phyloP scores from a whole-genome alignment of 2,797 vertebrate genomes.

The Enteromius unitaeniatus region DNA sequence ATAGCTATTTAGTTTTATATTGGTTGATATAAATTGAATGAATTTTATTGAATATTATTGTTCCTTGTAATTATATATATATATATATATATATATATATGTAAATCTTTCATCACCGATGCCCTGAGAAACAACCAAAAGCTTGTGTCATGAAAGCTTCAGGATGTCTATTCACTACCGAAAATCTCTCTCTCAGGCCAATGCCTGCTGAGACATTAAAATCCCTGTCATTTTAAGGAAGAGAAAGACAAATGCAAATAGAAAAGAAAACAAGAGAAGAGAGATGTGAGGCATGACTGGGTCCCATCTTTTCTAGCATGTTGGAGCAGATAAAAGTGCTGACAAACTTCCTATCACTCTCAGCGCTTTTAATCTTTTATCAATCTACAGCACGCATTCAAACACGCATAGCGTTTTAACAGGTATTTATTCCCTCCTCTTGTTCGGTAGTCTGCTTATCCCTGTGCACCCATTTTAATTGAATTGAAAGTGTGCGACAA shows the following conservation, averaged over 20 bases:
- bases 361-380: constrained; percentile 24
- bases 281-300: neutral
- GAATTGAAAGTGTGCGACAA: constrained; percentile 55
- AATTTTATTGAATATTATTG: neutral
- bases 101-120: neutral
- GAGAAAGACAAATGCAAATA: neutral
- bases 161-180: neutral
- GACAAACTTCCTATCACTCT: constrained; percentile 5
- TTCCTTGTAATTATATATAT: neutral
- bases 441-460: neutral
- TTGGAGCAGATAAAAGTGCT: neutral
- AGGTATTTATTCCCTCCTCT: constrained; percentile 30
- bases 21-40: neutral
- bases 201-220: neutral
- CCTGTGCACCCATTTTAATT: constrained; percentile 43
- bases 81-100: neutral
- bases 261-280: constrained; percentile 10
- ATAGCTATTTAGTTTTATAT: neutral
- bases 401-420: constrained; percentile 35
- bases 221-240: neutral
- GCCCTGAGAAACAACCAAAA: constrained; percentile 20
- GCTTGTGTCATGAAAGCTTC: constrained; percentile 2
- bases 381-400: neutral
- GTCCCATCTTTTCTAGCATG: constrained; percentile 4
- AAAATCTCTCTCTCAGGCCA: constrained; percentile 9